These are phyloP conservation scores for Furnarius figulus DNA, from an alignment of 2,113 vertebrate genomes.

Conservation along the genomic window DNA sequence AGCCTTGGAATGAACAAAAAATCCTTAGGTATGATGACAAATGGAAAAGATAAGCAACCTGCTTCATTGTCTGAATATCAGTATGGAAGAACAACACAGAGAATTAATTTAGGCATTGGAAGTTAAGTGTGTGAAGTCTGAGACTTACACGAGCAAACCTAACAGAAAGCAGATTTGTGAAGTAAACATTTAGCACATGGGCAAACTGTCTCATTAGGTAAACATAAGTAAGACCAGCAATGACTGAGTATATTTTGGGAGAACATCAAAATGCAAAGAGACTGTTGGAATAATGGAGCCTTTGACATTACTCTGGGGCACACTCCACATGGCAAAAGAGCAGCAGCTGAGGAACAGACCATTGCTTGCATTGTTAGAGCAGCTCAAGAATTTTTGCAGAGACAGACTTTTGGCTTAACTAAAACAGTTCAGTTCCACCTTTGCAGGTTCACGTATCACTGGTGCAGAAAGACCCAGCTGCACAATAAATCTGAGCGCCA, in stretches of 20 bases:
- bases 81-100: not conserved
- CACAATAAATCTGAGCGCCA: constrained; percentile 30
- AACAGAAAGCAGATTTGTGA: not conserved
- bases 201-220: not conserved
- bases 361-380: not conserved
- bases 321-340: not conserved
- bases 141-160: not conserved
- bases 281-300: not conserved
- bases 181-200: not conserved
- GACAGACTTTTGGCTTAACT: not conserved
- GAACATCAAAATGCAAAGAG: constrained; percentile 27
- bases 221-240: constrained; percentile 1
- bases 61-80: not conserved
- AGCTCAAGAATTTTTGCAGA: constrained; percentile 1
- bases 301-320: constrained; percentile 21
- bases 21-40: not conserved
- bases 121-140: not conserved
- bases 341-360: not conserved
- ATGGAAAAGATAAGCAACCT: not conserved
- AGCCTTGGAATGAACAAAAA: not conserved
- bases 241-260: constrained; percentile 24
- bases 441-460: constrained; percentile 1
- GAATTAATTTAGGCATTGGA: not conserved
- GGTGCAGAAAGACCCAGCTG: constrained; percentile 43
- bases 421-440: not conserved